Base-by-base conservation (phyloP, 2,888 invertebrate species). In the Microctonus hyperodae region DNA sequence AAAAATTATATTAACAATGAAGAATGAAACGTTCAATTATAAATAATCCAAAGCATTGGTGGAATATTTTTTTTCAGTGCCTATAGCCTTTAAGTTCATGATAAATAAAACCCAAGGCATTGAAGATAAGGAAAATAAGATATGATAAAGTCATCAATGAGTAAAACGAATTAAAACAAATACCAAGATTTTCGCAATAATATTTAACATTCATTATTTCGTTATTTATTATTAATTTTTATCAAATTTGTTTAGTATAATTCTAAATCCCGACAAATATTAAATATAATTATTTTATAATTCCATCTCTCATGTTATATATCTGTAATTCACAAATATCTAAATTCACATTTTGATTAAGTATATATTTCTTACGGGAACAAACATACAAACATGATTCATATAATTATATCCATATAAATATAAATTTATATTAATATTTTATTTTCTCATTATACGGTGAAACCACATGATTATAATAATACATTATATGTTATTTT, bases 331-430 rank as follows among this genome's bases (percentile, higher is more conserved):
- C 7, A n/a, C 7, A 7, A 44, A 16, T 37, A 11, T 11, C 37
- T 13, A 6, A 13, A 60, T 66, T 25, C 37, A 33, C 68, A 33
- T 22, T 23, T 22, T 3, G 61, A 23, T 22, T 61, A n/a, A n/a
- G n/a, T n/a, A n/a, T n/a, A n/a, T n/a, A n/a, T n/a, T n/a, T n/a
- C n/a, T n/a, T n/a, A n/a, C n/a, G n/a, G 2, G 59, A 65, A 71
- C 70, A 72, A 70, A 70, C 69, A 76, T 76, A 75, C 77, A 75
- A 78, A 78, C 73, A 77, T 73, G 67, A n/a, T n/a, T n/a, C n/a
- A n/a, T n/a, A n/a, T n/a, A n/a, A n/a, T n/a, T n/a, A n/a, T n/a
- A n/a, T n/a, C n/a, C n/a, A n/a, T n/a, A n/a, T n/a, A n/a, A n/a
- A n/a, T n/a, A n/a, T n/a, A n/a, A n/a, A n/a, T n/a, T n/a, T n/a